Conservation (phyloP, 1,140 invertebrate genomes). For the Choristoneura fumiferana region DNA sequence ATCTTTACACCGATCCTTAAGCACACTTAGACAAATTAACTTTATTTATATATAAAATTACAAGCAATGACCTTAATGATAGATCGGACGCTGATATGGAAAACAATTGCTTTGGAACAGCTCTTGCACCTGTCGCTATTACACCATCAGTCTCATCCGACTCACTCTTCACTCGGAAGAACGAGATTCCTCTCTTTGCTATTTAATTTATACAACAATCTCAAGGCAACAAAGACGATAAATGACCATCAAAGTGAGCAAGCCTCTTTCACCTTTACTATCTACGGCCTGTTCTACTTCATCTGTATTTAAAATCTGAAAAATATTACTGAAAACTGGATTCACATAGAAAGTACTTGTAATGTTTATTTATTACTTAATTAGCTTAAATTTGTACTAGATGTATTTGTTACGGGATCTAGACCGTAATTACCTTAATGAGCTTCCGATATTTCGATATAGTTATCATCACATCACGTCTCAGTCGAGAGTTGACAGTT, state of each 20-base stretch:
- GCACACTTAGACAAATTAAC: constrained; percentile 66
- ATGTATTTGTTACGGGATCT: too few species aligned
- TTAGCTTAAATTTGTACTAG: too few species aligned
- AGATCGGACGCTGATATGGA: constrained; percentile 29
- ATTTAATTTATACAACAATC: constrained; percentile 7
- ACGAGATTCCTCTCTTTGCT: not conserved
- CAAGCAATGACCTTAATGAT: constrained; percentile 19
- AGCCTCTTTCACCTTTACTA: not conserved
- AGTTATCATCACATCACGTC: too few species aligned
- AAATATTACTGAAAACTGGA: too few species aligned
- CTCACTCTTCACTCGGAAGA: constrained; percentile 10
- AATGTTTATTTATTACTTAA: too few species aligned
- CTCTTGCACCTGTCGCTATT: constrained; percentile 23
- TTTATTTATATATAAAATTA: constrained; percentile 48
- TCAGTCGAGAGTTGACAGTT: too few species aligned
- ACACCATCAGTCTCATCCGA: constrained; percentile 35
- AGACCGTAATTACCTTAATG: too few species aligned
- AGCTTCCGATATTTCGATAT: too few species aligned
- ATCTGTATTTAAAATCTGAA: too few species aligned
- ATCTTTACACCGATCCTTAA: constrained; percentile 55
- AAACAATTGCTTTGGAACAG: constrained; percentile 29
- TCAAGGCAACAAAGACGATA: constrained; percentile 1
- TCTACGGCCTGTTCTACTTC: too few species aligned
- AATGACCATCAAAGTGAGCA: not conserved
- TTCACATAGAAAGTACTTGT: too few species aligned